Evolutionary conservation across 2,113 vertebrate genomes (phyloP), one percentile per base, ranked within the genome.

Genomic region (Clinocottus analis): DNA sequence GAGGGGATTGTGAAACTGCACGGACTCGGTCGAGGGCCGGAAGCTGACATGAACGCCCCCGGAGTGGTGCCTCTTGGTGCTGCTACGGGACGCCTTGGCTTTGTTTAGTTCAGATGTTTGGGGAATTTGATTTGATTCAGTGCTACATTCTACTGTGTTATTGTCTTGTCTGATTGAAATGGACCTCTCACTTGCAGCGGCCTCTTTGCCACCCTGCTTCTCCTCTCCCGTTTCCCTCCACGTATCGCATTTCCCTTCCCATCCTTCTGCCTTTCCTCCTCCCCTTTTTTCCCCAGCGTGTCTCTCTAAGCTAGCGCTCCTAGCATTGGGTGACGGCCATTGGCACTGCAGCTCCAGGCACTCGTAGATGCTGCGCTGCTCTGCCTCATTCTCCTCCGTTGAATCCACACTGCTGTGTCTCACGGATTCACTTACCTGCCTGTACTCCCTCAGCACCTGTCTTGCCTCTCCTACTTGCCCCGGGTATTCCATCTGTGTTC

Each of bases 1-100:
- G 76, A 98, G 93, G 74, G 97, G 98, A 89, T 97, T 99, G 92
- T 98, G 97, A 93, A 99, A 99, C 67, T 97, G 98, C 87, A 99
- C 96, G 0, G 97, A 99, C 84, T 99, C 98, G 27, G 98, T 99
- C 72, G 97, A 97, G 62, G 98, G 98, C 16, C 96, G 96, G 92
- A 99, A 99, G 86, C 97, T 98, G 88, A 99, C 98, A 58, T 99
- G 97, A 84, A 98, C 96, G 0, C 94, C 96, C 7, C 93, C 85
- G 8, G 90, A 82, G 80, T 94, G 94, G 81, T 94, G 94, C 78
- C 96, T 98, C 87, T 96, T 98, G 89, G 90, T 78, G 5, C 89
- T 92, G 75, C 94, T 94, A 85, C 96, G 96, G 86, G 95, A 95
- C 23, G 95, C 93, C 91, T 97, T 97, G 78, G 93, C 91, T 87